Evolutionary conservation across 2,797 vertebrate species (phyloP).

Genomic region (Acanthurus leucopareius): DNA sequence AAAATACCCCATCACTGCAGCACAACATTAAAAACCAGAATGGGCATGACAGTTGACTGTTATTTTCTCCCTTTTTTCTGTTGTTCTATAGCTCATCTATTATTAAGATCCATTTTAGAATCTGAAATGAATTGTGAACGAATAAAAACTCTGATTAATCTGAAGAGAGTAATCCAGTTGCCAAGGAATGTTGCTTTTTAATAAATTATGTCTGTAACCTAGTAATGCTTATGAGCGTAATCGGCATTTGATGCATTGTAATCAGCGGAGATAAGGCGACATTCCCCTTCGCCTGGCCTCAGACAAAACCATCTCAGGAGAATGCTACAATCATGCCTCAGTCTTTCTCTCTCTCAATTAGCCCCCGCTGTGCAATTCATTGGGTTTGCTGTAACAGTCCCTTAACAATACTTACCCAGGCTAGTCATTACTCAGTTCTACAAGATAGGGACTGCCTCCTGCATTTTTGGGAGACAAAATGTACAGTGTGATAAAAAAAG

Average conservation of each 20-base stretch:
- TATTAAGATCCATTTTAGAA: conserved; percentile 74
- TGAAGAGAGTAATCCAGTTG: conserved; percentile 66
- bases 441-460: conserved; percentile 63
- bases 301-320: conserved; percentile 79
- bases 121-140: conserved; percentile 66
- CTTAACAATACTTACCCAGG: conserved; percentile 80
- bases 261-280: conserved; percentile 72
- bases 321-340: conserved; percentile 79
- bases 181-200: conserved; percentile 61
- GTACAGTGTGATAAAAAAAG: conserved; percentile 40
- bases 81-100: conserved; percentile 69
- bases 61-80: conserved; percentile 57
- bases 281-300: conserved; percentile 67
- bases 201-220: conserved; percentile 72
- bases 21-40: conserved; percentile 59
- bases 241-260: conserved; percentile 70
- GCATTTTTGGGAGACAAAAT: conserved; percentile 66
- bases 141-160: conserved; percentile 73
- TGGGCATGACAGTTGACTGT: conserved; percentile 49
- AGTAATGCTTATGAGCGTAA: conserved; percentile 69
- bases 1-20: conserved; percentile 70
- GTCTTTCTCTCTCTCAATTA: conserved; percentile 82
- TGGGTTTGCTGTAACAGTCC: conserved; percentile 81
- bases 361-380: conserved; percentile 85
- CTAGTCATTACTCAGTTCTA: conserved; percentile 79